These are phyloP conservation scores for Chouioia cunea DNA, from an alignment of 2,888 invertebrate genomes.

Conservation along the genomic window DNA sequence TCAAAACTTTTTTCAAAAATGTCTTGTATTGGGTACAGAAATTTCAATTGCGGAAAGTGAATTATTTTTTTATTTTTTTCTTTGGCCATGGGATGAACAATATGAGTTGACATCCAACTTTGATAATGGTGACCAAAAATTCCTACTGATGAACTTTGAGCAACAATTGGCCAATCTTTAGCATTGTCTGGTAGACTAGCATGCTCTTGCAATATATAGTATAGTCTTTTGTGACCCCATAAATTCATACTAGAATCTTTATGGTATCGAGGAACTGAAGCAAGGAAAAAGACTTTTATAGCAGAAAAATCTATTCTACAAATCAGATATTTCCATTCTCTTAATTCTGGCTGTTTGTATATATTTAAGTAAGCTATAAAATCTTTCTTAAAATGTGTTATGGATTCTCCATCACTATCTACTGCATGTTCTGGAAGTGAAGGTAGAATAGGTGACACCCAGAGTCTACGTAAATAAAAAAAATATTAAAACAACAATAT, in stretches of 20 bases:
- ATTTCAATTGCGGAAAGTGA: constrained; percentile 71
- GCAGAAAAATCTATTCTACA: constrained; percentile 84
- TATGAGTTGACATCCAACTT: constrained; percentile 83
- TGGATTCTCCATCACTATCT: constrained; percentile 80
- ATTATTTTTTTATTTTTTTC: constrained; percentile 72
- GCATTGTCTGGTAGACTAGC: constrained; percentile 71
- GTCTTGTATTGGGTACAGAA: constrained; percentile 82
- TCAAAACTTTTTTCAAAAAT: constrained; percentile 89
- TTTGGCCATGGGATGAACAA: constrained; percentile 75
- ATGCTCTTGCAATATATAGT: constrained; percentile 73
- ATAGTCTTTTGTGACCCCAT: constrained; percentile 74
- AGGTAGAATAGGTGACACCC: constrained; percentile 88
- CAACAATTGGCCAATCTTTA: constrained; percentile 77
- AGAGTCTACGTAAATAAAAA: constrained; percentile 73
- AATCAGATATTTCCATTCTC: constrained; percentile 81
- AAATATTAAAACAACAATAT: not conserved
- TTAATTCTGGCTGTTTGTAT: constrained; percentile 78
- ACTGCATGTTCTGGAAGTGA: constrained; percentile 72
- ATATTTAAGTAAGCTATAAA: constrained; percentile 81
- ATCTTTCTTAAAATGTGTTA: constrained; percentile 86
- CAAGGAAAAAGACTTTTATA: constrained; percentile 86
- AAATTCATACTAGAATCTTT: constrained; percentile 68
- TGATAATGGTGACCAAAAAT: constrained; percentile 78
- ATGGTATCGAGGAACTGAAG: constrained; percentile 88
- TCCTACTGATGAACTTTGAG: constrained; percentile 93